Conservation (phyloP, 2,888 invertebrate genomes). For the Tupiocoris notatus region DNA sequence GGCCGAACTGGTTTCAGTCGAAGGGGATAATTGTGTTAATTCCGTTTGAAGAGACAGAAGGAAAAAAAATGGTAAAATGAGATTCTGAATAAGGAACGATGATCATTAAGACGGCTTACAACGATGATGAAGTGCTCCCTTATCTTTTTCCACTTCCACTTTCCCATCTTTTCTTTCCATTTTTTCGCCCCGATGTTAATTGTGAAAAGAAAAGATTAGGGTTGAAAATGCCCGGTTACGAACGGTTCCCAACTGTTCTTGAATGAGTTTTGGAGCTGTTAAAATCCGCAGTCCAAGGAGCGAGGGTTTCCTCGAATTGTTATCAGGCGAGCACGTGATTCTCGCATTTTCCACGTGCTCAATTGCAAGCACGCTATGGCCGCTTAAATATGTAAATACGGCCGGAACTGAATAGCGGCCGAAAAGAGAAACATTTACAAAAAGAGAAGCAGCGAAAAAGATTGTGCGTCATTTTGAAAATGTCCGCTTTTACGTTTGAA, state of each 20-base stretch:
- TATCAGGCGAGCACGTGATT: background rate
- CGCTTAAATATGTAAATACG: background rate
- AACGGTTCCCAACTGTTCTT: background rate
- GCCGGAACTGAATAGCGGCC: background rate
- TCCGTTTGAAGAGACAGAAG: background rate
- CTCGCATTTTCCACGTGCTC: background rate
- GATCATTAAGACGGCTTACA: no score
- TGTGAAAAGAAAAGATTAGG: background rate
- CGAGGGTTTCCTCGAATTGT: background rate
- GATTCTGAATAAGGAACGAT: no score
- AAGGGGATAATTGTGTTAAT: no score
- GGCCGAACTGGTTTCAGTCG: no score
- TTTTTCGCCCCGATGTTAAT: background rate
- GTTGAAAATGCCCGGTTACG: background rate
- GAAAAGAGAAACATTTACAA: no score
- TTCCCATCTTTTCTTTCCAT: background rate
- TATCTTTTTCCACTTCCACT: background rate
- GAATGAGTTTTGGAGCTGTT: background rate
- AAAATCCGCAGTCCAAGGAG: background rate
- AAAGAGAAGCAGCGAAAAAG: no score
- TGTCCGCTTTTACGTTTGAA: no score
- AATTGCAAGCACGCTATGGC: background rate
- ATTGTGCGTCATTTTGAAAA: no score
- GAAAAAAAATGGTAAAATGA: no score
- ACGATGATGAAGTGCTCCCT: background rate